Evolutionary conservation across 2,797 vertebrate genomes (phyloP), one percentile per base, ranked within the genome.

Genomic region (Danio tinwini): DNA sequence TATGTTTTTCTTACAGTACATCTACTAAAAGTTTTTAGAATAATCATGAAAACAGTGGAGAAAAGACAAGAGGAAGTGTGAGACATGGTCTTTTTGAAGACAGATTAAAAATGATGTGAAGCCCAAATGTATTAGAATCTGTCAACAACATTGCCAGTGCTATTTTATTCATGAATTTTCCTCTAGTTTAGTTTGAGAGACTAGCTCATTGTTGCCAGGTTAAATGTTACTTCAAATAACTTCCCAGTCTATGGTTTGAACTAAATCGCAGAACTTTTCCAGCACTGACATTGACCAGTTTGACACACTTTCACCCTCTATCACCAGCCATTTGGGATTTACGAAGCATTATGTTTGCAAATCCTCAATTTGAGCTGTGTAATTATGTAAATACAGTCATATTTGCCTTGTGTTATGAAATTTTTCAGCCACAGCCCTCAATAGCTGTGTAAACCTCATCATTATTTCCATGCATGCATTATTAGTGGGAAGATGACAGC

Each of bases 11-110:
- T 76, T 29, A 29, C 29, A 29, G 3, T 76, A 61, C 49, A 85
- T 87, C 87, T 82, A 11, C 61, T 19, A 45, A 63, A 83, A 78
- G 70, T 79, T 87, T 88, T 85, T 79, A 83, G 80, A 87, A 85
- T 88, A 86, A 90, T 88, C 86, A 89, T 87, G 87, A 88, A 88
- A 70, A 77, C 82, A 88, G 85, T 91, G 84, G 88, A 87, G 63
- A 68, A 47, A 58, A 65, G 37, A 29, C 29, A 29, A 45, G 8
- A 74, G 39, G 56, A 16, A 72, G n/a, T 5, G 2, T 0, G 12
- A 67, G 10, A 58, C 16, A 1, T 49, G 44, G 53, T n/a, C 44
- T 9, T 71, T 74, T 74, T 74, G 71, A 61, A 61, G 42, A 61
- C 29, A 29, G 29, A 29, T n/a, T n/a, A n/a, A n/a, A 67, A 39